A percentile compares a stretch with the other conserved stretches of the same genome.
phyloP scores from a whole-genome alignment of 2,888 invertebrate species.

The Drosophila kanekoi region DNA sequence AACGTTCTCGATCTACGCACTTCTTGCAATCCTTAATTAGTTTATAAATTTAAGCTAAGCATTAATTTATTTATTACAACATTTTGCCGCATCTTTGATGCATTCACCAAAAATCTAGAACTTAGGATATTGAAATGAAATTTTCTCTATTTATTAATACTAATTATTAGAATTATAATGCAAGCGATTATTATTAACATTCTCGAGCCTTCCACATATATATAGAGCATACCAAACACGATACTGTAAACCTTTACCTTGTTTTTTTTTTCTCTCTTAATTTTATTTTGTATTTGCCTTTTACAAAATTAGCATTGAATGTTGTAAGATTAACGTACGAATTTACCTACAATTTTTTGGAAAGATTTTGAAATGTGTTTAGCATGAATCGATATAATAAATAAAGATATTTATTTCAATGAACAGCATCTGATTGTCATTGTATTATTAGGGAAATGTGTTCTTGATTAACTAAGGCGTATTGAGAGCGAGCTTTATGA shows the following conservation, averaged over 20 bases:
- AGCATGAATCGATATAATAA: constrained; percentile 13
- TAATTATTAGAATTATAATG: constrained; percentile 1
- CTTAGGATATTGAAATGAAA: constrained; percentile 26
- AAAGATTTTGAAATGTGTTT: constrained; percentile 32
- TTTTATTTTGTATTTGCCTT: too few relatives aligned
- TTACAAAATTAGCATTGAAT: constrained; percentile 53
- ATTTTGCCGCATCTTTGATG: constrained; percentile 46
- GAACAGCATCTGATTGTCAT: too few relatives aligned
- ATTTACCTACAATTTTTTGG: constrained; percentile 56
- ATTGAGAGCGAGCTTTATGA: too few relatives aligned
- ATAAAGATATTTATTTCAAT: constrained; percentile 31
- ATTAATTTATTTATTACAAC: constrained; percentile 46
- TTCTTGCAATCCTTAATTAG: constrained; percentile 38
- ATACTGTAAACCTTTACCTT: constrained; percentile 1
- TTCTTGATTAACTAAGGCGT: too few relatives aligned
- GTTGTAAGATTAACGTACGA: constrained; percentile 63
- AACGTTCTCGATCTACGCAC: constrained; percentile 14
- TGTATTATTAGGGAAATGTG: neutral
- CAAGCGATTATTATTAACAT: constrained; percentile 10
- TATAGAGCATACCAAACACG: constrained; percentile 38
- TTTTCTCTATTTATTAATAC: constrained; percentile 40
- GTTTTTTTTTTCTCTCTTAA: neutral
- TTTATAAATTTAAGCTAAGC: constrained; percentile 38
- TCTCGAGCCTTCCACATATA: constrained; percentile 17
- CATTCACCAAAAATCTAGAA: constrained; percentile 54